Percentiles rank a stretch among this genome's conserved stretches.
Evolutionary conservation across 2,888 invertebrate genomes (phyloP).

Genomic region (Elgonia sp.): DNA sequence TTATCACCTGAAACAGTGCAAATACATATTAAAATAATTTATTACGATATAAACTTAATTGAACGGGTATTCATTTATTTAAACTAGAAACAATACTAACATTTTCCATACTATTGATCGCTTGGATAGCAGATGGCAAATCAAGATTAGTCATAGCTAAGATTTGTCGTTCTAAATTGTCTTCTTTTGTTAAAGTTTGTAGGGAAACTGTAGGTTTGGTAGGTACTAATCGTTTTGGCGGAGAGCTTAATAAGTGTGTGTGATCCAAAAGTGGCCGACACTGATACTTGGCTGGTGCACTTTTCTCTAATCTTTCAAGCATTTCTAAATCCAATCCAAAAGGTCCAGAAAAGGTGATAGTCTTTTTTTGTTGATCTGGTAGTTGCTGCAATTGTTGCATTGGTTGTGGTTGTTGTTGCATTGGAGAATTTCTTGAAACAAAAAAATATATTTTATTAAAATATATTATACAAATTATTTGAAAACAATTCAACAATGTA

Average conservation of each 20-base stretch:
- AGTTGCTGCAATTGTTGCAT: not conserved
- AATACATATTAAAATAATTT: slow-evolving; percentile 18
- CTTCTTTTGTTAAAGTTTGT: slow-evolving; percentile 86
- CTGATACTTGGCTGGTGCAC: slow-evolving; percentile 84
- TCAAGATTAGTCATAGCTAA: slow-evolving; percentile 90
- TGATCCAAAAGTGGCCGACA: slow-evolving; percentile 86
- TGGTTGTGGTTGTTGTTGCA: slow-evolving; percentile 44
- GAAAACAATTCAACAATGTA: too few species aligned
- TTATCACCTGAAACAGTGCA: slow-evolving; percentile 81
- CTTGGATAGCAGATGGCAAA: slow-evolving; percentile 89
- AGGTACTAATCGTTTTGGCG: slow-evolving; percentile 87
- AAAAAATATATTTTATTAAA: not conserved
- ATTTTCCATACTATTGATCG: slow-evolving; percentile 91
- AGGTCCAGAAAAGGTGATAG: slow-evolving; percentile 88
- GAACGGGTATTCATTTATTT: not conserved
- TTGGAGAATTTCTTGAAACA: slow-evolving; percentile 77
- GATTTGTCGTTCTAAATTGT: slow-evolving; percentile 88
- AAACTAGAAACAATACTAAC: slow-evolving; percentile 84
- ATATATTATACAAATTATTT: not conserved
- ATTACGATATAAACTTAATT: not conserved
- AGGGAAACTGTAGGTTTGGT: slow-evolving; percentile 86
- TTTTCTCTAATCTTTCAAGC: slow-evolving; percentile 90
- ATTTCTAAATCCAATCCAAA: slow-evolving; percentile 93
- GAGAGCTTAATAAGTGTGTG: slow-evolving; percentile 83
- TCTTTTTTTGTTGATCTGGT: not conserved